These are phyloP conservation scores for Idaea aversata DNA, from an alignment of 2,888 invertebrate species.

Conservation along the genomic window DNA sequence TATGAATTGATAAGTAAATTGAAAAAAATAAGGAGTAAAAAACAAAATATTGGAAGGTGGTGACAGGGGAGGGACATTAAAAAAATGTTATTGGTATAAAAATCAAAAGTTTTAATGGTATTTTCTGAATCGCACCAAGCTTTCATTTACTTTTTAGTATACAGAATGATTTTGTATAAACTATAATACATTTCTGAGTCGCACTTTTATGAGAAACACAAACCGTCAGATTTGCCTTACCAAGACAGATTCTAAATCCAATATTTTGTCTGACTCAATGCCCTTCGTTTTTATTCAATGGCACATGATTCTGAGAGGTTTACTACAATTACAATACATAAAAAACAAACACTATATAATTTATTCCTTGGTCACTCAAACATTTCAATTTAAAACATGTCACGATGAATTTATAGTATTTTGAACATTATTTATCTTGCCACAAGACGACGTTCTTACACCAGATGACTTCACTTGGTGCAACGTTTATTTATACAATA, in stretches of 20 bases:
- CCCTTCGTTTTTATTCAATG: conserved; percentile 57
- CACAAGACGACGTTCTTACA: conserved; percentile 6
- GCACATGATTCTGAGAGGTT: conserved; percentile 54
- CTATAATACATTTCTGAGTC: conserved; percentile 72
- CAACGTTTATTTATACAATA: conserved; percentile 25
- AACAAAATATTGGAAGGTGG: conserved; percentile 1
- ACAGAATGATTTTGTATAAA: conserved; percentile 78
- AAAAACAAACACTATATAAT: conserved; percentile 35
- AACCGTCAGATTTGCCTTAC: conserved; percentile 57
- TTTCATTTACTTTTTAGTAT: conserved; percentile 80
- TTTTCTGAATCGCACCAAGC: conserved; percentile 81
- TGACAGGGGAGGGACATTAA: conserved; percentile 35
- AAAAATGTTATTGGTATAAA: conserved; percentile 77
- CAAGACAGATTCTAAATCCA: conserved; percentile 59
- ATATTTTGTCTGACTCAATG: conserved; percentile 75
- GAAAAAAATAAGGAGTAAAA: not conserved
- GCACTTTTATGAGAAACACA: conserved; percentile 62
- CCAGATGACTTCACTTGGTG: not conserved
- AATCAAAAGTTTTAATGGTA: conserved; percentile 81
- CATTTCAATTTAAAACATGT: conserved; percentile 40
- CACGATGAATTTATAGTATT: conserved; percentile 50
- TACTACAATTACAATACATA: conserved; percentile 36
- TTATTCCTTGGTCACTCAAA: conserved; percentile 32
- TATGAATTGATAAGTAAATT: not conserved
- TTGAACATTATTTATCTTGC: conserved; percentile 49